Evolutionary conservation across 2,888 invertebrate genomes (phyloP).

Genomic region (Nomada goodeniana): DNA sequence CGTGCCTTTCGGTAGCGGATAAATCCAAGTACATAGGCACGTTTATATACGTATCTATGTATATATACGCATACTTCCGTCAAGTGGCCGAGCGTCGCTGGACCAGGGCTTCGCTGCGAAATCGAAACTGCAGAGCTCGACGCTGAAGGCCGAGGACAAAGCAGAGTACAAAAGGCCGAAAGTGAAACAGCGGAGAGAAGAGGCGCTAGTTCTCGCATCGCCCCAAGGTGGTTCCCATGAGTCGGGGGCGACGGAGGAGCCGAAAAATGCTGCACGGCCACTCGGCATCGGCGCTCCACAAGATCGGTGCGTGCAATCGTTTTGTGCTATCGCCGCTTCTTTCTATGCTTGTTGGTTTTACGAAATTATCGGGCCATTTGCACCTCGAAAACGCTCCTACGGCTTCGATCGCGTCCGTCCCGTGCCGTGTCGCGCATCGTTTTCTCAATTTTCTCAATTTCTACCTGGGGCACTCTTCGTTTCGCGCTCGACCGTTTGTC

Average conservation of each 20-base stretch:
- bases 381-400: neutral
- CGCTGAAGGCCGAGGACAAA: neutral
- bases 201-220: conserved; percentile 52
- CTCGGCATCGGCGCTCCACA: conserved; percentile 64
- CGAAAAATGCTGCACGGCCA: conserved; percentile 62
- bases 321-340: conserved; percentile 69
- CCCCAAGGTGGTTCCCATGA: conserved; percentile 80
- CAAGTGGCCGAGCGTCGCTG: too few relatives aligned
- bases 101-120: too few relatives aligned
- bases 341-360: conserved; percentile 11
- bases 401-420: too few relatives aligned
- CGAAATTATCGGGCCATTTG: conserved; percentile 11
- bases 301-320: conserved; percentile 72
- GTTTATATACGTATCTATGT: too few relatives aligned
- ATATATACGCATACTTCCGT: too few relatives aligned
- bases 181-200: neutral
- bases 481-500: too few relatives aligned
- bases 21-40: too few relatives aligned
- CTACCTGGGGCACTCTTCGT: too few relatives aligned
- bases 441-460: too few relatives aligned
- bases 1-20: too few relatives aligned
- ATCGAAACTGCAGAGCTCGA: too few relatives aligned
- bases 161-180: neutral
- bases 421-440: too few relatives aligned
- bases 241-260: conserved; percentile 77